phyloP scores from a whole-genome alignment of 2,888 invertebrate species.

The Andrena flavipes region DNA sequence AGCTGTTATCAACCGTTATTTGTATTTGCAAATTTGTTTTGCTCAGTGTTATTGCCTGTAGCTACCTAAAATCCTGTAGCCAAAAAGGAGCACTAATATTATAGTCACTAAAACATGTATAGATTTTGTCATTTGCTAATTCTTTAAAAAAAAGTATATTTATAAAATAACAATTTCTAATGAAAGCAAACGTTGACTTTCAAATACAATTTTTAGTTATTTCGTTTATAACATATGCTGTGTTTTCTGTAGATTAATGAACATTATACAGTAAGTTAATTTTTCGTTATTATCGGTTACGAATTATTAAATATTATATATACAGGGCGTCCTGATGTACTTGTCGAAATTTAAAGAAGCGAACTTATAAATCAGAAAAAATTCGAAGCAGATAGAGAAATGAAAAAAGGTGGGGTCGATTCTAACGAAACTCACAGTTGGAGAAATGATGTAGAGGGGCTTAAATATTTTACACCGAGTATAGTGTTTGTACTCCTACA shows the following conservation, averaged over 20 bases:
- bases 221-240: background rate
- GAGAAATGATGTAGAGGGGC: too few species aligned
- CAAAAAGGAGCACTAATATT: slow-evolving; percentile 54
- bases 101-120: slow-evolving; percentile 58
- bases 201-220: background rate
- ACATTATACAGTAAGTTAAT: background rate
- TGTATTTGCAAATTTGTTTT: slow-evolving; percentile 79
- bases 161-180: slow-evolving; percentile 8
- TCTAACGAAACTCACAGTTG: too few species aligned
- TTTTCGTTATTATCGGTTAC: background rate
- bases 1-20: slow-evolving; percentile 86
- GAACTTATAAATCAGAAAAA: too few species aligned
- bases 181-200: slow-evolving; percentile 2
- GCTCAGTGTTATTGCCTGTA: slow-evolving; percentile 67
- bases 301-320: too few species aligned
- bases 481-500: too few species aligned
- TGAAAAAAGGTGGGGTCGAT: too few species aligned
- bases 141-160: background rate
- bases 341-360: too few species aligned
- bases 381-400: too few species aligned
- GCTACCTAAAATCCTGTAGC: slow-evolving; percentile 61
- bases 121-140: slow-evolving; percentile 21
- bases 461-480: too few species aligned
- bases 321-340: too few species aligned
- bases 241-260: background rate